Conservation (phyloP, 2,113 vertebrate species). For the Glaucomys volans region DNA sequence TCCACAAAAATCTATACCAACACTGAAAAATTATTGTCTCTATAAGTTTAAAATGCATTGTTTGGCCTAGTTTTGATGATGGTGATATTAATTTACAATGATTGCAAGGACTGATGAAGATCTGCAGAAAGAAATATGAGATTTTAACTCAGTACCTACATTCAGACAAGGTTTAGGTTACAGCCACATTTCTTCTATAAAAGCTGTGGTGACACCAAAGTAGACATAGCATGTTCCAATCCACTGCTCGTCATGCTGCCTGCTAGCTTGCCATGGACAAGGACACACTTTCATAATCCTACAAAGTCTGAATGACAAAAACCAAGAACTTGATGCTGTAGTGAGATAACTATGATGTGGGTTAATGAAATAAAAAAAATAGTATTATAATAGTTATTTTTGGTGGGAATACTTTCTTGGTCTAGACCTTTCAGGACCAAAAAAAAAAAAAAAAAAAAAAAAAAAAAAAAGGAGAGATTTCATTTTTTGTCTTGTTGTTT, state of each 20-base stretch:
- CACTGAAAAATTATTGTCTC: not conserved
- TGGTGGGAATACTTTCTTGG: not conserved
- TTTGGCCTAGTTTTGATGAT: not conserved
- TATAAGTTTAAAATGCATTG: not conserved
- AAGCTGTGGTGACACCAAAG: not conserved
- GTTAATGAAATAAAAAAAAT: not conserved
- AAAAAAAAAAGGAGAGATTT: too few relatives aligned
- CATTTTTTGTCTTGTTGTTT: not conserved
- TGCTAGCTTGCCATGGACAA: not conserved
- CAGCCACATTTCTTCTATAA: not conserved
- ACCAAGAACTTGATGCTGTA: not conserved
- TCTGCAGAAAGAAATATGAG: not conserved
- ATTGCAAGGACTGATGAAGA: not conserved
- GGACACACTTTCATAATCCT: not conserved
- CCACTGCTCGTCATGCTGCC: not conserved
- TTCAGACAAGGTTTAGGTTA: not conserved
- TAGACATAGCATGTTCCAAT: not conserved
- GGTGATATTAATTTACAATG: conserved; percentile 10
- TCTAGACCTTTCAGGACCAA: not conserved
- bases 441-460: too few relatives aligned
- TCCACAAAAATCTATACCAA: not conserved
- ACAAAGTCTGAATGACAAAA: not conserved
- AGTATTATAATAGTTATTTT: not conserved
- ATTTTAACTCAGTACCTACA: not conserved
- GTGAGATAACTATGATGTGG: not conserved